These are phyloP conservation scores for Kuschelorhynchus macadamiae DNA, from an alignment of 2,888 invertebrate genomes.

Conservation along the genomic window DNA sequence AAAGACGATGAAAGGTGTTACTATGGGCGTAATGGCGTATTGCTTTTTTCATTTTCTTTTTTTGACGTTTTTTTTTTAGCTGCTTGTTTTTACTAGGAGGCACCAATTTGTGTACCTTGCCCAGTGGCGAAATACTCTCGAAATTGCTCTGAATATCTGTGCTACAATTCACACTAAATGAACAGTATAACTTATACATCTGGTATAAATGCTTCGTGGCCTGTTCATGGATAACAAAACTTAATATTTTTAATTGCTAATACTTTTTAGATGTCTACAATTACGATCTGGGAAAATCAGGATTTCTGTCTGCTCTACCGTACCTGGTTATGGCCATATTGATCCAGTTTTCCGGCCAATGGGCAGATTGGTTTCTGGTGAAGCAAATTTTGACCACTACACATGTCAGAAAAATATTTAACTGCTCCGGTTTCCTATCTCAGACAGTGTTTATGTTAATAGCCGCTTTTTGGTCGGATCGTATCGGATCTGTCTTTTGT, in stretches of 20 bases:
- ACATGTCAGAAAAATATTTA: slow-evolving; percentile 78
- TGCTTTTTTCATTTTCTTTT: not conserved
- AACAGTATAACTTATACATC: too few species aligned
- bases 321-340: slow-evolving; percentile 90
- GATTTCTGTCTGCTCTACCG: slow-evolving; percentile 87
- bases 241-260: too few species aligned
- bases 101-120: too few species aligned
- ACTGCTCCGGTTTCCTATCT: slow-evolving; percentile 79
- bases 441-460: slow-evolving; percentile 90
- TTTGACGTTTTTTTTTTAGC: too few species aligned
- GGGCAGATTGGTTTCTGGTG: slow-evolving; percentile 84
- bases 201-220: too few species aligned
- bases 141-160: too few species aligned
- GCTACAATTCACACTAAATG: too few species aligned
- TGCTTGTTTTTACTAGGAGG: too few species aligned
- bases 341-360: slow-evolving; percentile 83
- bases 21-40: too few species aligned
- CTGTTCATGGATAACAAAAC: too few species aligned
- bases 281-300: slow-evolving; percentile 83
- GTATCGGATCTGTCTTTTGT: slow-evolving; percentile 60
- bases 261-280: slow-evolving; percentile 76
- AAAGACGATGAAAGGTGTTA: too few species aligned
- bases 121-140: too few species aligned
- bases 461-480: slow-evolving; percentile 81
- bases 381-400: slow-evolving; percentile 79